Conservation (phyloP, 2,797 vertebrate species). For the Pangasius mekongensis region DNA sequence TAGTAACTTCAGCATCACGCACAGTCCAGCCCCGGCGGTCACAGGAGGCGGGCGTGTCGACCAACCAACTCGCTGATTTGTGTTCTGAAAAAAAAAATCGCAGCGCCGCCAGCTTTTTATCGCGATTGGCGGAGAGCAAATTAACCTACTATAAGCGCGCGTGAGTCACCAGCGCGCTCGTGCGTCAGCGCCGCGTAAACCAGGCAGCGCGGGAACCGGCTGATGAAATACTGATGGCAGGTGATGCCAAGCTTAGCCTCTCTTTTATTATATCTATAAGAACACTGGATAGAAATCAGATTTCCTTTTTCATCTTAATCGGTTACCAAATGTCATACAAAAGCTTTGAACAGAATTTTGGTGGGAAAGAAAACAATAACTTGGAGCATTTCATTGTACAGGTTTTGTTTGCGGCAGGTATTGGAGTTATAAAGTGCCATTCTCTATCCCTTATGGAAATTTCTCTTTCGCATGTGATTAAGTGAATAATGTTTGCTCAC, state of each 20-base stretch:
- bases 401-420: neutral
- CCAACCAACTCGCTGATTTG: conserved; percentile 45
- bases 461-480: neutral
- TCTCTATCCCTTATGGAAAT: neutral
- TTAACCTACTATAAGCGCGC: conserved; percentile 73
- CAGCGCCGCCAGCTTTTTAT: conserved; percentile 23
- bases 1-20: conserved; percentile 56
- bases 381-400: neutral
- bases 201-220: conserved; percentile 37
- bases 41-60: conserved; percentile 4
- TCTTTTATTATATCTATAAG: neutral
- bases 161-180: conserved; percentile 72
- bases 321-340: neutral
- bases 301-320: neutral
- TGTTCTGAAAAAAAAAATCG: conserved; percentile 33
- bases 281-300: neutral
- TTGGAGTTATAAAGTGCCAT: neutral
- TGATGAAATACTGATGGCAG: conserved; percentile 44
- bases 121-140: conserved; percentile 51
- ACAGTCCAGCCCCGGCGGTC: conserved; percentile 37
- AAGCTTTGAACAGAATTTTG: neutral
- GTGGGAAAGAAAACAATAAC: neutral
- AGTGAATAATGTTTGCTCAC: neutral
- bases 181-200: conserved; percentile 69
- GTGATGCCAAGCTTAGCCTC: conserved; percentile 14